phyloP scores from a whole-genome alignment of 2,888 invertebrate genomes.

The Arctia plantaginis region DNA sequence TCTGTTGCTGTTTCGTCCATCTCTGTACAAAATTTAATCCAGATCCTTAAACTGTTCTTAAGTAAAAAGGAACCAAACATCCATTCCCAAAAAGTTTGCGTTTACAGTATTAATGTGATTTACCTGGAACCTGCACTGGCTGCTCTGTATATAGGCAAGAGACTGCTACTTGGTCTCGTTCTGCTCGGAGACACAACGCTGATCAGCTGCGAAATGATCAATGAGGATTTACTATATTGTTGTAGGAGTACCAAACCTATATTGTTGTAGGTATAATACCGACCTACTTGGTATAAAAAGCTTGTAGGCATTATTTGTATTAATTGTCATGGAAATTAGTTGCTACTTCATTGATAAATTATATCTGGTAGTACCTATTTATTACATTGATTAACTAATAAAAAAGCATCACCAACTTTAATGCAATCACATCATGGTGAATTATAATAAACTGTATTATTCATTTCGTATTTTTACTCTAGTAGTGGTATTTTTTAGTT shows the following conservation, averaged over 20 bases:
- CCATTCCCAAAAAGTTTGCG: not conserved
- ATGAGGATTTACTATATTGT: not conserved
- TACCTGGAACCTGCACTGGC: slow-evolving; percentile 81
- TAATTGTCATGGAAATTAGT: not conserved
- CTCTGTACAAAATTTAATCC: too few species aligned
- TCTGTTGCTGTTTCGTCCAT: too few species aligned
- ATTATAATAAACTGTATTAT: too few species aligned
- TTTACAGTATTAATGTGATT: slow-evolving; percentile 1
- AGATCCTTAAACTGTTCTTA: too few species aligned
- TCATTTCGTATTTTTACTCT: too few species aligned
- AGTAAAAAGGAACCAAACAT: too few species aligned
- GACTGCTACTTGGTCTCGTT: slow-evolving; percentile 78
- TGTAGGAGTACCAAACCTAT: not conserved
- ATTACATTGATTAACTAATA: too few species aligned
- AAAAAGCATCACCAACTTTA: too few species aligned
- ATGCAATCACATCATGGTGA: too few species aligned
- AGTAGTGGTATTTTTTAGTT: too few species aligned
- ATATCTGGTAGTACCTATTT: not conserved
- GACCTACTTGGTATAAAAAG: not conserved
- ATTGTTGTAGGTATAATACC: not conserved
- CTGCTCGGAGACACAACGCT: slow-evolving; percentile 83
- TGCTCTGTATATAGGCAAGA: slow-evolving; percentile 78
- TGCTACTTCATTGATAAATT: not conserved
- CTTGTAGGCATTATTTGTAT: not conserved
- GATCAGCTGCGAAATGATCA: slow-evolving; percentile 67